Evolutionary conservation across 2,113 vertebrate genomes (phyloP).

Genomic region (Ictalurus punctatus): DNA sequence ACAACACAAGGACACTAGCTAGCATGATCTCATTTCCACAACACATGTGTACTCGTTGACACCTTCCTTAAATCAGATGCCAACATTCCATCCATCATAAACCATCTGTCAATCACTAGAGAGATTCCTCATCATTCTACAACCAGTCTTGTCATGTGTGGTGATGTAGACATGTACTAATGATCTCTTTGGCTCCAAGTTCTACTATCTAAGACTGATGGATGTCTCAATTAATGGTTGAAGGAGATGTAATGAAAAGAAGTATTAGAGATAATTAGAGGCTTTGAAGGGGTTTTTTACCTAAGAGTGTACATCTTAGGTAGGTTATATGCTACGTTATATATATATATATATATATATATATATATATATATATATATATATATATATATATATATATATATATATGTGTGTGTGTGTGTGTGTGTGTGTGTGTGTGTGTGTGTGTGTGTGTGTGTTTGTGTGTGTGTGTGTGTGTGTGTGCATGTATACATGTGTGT

Average conservation of each 20-base stretch:
- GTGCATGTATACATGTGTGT: no score
- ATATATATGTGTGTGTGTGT: no score
- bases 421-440: no score
- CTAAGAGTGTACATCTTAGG: background rate
- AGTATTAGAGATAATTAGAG: constrained; percentile 40
- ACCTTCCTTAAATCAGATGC: background rate
- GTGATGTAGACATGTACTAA: constrained; percentile 32
- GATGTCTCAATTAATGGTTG: constrained; percentile 43
- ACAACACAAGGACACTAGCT: background rate
- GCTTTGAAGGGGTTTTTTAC: constrained; percentile 22
- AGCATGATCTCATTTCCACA: background rate
- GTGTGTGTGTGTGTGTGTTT: no score
- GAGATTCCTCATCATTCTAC: background rate
- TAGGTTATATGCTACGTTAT: background rate
- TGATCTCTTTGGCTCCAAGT: background rate
- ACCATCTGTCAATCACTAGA: background rate
- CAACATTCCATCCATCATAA: constrained; percentile 9
- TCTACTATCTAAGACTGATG: constrained; percentile 18
- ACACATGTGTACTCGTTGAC: background rate
- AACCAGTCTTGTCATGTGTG: constrained; percentile 3
- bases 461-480: no score
- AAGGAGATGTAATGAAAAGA: constrained; percentile 30
- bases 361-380: no score
- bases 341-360: no score
- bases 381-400: no score